Evolutionary conservation across 2,797 vertebrate species (phyloP), one percentile per base, ranked within the genome.

Genomic region (Orestias chungarensis): DNA sequence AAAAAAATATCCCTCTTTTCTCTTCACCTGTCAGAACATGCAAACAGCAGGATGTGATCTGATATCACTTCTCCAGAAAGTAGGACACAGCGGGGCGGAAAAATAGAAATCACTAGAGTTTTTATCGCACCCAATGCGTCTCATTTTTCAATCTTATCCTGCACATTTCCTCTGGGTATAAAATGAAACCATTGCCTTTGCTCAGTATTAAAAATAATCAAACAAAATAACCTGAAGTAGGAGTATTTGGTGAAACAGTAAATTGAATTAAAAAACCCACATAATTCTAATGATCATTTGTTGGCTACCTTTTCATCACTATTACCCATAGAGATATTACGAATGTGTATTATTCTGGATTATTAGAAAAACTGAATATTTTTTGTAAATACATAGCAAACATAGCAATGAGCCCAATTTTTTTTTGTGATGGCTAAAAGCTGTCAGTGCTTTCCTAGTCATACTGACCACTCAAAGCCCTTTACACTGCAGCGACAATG

Each of bases 1-100:
- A 31, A 40, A 35, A 25, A 9, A 35, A 64, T 23, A 47, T 64
- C 44, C n/a, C 29, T 23, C 9, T 10, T 42, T 17, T 49, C 59
- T 54, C 38, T 54, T 68, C 55, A 67, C 3, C 64, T 68, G 80
- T 87, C 75, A 75, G 64, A 27, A 66, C 52, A n/a, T 11, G 31
- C 43, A 49, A 77, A 75, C 72, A 75, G 33, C 52, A 57, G 50
- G 31, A 64, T 55, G 23, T 5, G 5, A 46, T 33, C 46, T 0
- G 4, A 20, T 74, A 82, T 79, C 62, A 31, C 33, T 78, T 78
- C 76, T 50, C n/a, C 77, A 52, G 54, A 55, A 86, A 82, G 74
- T 72, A 70, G 77, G 70, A 65, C 62, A n/a, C 70, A n/a, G 57
- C 0, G 17, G 61, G 61, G 27, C 33, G 69, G 40, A 46, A n/a